Evolutionary conservation across 1,140 invertebrate species (phyloP), one percentile per base, ranked within the genome.

Genomic region (Nautilus pompilius): DNA sequence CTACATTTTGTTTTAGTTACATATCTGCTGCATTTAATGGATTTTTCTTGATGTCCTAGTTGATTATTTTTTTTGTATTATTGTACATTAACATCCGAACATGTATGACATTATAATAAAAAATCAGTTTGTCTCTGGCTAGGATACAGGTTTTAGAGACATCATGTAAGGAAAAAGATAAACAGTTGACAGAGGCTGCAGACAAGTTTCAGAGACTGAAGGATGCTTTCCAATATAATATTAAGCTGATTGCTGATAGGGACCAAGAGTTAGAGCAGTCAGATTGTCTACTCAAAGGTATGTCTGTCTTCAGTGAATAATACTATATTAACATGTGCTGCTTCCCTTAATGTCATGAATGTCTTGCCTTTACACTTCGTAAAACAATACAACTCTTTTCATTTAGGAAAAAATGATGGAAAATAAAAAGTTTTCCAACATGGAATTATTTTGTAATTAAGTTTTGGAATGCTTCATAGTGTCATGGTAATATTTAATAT

Each of bases 191-290:
- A 41, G 70, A 76, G 58, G 71, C 77, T 56, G 71, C 65, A 54
- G 51, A 54, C 6, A 78, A 75, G 62, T 79, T 81, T 45, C 55
- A 61, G 17, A 75, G 81, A 54, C 57, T 82, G 15, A 81, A 81
- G 60, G 78, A 81, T 57, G 79, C 81, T 65, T 82, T 82, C 65
- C 81, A 82, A 59, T 82, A 81, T 59, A 82, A 82, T 58, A 61
- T 82, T 8, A 75, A 73, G 58, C 65, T 82, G 13, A 46, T 82
- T 10, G 73, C 75, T 53, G 79, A 82, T 32, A 68, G 81, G 61
- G 81, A 82, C 58, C 63, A 72, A 29, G 81, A 82, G 62, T 60
- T 82, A 28, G 78, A 80, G 58, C 73, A 70, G 66, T 81, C 79
- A 73, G 81, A 82, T 68, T 58, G 66, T 20, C 60, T 69, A 24